A percentile compares a stretch with the other conserved stretches of the same genome.
These are phyloP conservation scores for Geodia barretti DNA, from an alignment of 37 sponge, comb jelly and placozoan genomes.

Conservation along the genomic window DNA sequence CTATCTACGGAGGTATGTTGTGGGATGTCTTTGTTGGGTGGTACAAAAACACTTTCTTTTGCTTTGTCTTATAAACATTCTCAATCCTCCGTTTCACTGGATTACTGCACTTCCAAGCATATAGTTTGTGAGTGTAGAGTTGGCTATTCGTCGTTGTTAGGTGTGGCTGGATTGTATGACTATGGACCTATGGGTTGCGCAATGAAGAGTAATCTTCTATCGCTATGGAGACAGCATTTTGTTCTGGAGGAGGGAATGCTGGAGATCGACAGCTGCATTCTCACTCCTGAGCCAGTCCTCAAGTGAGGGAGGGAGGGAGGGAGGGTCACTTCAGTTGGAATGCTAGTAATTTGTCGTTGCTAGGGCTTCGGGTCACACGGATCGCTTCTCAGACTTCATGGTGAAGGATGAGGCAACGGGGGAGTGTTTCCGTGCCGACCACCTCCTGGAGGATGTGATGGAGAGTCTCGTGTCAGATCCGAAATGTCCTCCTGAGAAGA, in stretches of 20 bases:
- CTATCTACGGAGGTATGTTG: slow-evolving; percentile 88
- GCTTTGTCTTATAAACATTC: neutral
- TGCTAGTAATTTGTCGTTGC: neutral
- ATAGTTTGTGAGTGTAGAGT: too few relatives aligned
- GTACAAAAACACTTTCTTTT: too few relatives aligned
- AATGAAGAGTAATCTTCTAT: slow-evolving; percentile 88
- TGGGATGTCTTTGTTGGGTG: too few relatives aligned
- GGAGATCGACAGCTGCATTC: slow-evolving; percentile 84
- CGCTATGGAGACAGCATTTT: slow-evolving; percentile 93
- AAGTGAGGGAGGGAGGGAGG: slow-evolving; percentile 37
- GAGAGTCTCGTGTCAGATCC: slow-evolving; percentile 65
- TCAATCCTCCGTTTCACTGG: neutral
- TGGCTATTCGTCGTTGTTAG: slow-evolving; percentile 14
- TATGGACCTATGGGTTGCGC: slow-evolving; percentile 97
- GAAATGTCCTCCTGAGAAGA: slow-evolving; percentile 67
- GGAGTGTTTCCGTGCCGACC: slow-evolving; percentile 96
- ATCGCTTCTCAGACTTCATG: slow-evolving; percentile 94
- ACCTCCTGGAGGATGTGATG: slow-evolving; percentile 78
- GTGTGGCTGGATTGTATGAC: slow-evolving; percentile 95
- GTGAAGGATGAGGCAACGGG: slow-evolving; percentile 94
- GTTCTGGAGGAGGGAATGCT: slow-evolving; percentile 93
- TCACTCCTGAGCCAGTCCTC: slow-evolving; percentile 88
- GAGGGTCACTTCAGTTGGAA: neutral
- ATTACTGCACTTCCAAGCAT: too few relatives aligned
- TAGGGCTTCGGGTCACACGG: slow-evolving; percentile 94